Base-by-base conservation (phyloP, 1,140 invertebrate genomes). In the Zaprionus africanus region DNA sequence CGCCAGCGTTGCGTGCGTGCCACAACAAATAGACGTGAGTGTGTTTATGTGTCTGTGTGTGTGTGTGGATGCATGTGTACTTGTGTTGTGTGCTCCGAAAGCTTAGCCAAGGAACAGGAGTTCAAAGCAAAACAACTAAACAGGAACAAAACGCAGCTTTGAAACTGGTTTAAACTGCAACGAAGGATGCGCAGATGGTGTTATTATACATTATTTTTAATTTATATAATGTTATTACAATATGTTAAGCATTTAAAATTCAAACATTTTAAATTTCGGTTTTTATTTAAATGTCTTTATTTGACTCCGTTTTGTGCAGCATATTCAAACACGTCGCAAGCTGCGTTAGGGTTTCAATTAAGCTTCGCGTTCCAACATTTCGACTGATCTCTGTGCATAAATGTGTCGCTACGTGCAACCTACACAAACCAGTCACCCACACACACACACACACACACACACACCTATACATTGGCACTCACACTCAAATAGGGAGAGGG, bases 1-100 rank as follows among this genome's bases (percentile, higher is more conserved):
- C 85, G 81, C 63, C 62, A 59, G 65, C 75, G 75, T 85, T 74
- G 81, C 78, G 84, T 88, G 85, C 81, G 75, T 84, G 75, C 65
- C 76, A 61, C 85, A 88, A 63, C 76, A 83, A 76, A 36, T 71
- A 38, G 31, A 36, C 15, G 28, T 60, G 38, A n/a, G 36, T 60
- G 12, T 75, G 60, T 24, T 19, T 43, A 28, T 28, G 24, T 71
- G 71, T 43, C 15, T 9, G 17, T 63, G 19, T 56, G 38, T 70
- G 7, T 12, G 57, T 59, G 26, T 62, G 49, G 57, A 24, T 6
- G 34, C 12, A 46, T 26, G 17, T 62, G 19, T 15, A 22, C 15
- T n/a, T 41, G 51, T 62, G 31, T 34, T 26, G 58, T 54, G 17
- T 71, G 74, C 83, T 80, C 69, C 58, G 66, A 65, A 80, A 88